Base-by-base conservation (phyloP, 2,113 vertebrate genomes). In the Mirounga angustirostris region DNA sequence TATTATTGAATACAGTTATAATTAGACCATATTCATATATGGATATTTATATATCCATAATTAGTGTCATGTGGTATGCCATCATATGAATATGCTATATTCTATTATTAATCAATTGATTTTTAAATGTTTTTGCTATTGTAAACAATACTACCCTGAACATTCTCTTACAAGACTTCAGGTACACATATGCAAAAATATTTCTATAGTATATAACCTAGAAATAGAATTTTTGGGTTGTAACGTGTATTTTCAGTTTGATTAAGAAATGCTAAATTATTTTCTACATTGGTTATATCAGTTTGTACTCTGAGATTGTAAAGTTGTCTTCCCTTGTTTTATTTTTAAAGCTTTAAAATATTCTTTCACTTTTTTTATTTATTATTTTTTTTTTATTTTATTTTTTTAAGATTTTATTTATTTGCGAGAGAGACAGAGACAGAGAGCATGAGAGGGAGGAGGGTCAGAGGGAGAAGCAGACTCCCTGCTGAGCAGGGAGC, bases 311-410 rank as follows among this genome's bases (percentile, higher is more conserved):
- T 88, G 52, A 94, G 30, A 50, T 87, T 79, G 58, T 71, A 43
- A 46, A 61, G 15, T 28, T 73, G 36, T n/a, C n/a, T 89, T 50
- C 30, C 8, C 71, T 71, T 16, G 50, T 93, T 76, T 86, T 65
- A 15, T 76, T 76, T 54, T 86, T 78, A 93, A 93, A 86, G 16
- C 58, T 86, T 83, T 83, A 89, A 90, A 56, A 22, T 74, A 54
- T 28, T 82, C 59, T 71, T 94, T 82, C 46, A 83, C 67, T 43
- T 89, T 73, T 89, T 40, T 40, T 4, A 40, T 40, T 40, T 4
- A 40, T 40, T 40, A 40, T 40, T 40, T 40, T 40, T 40, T 40
- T 40, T 40, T 40, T 0, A 40, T 3, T 40, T 40, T 4, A 4
- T 40, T 40, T 40, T 40, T 40, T 40, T 40, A 40, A 40, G 40